A percentile compares a stretch with the other conserved stretches of the same genome.
Conservation (phyloP, 1,140 invertebrate species). For the Heliothis virescens region DNA sequence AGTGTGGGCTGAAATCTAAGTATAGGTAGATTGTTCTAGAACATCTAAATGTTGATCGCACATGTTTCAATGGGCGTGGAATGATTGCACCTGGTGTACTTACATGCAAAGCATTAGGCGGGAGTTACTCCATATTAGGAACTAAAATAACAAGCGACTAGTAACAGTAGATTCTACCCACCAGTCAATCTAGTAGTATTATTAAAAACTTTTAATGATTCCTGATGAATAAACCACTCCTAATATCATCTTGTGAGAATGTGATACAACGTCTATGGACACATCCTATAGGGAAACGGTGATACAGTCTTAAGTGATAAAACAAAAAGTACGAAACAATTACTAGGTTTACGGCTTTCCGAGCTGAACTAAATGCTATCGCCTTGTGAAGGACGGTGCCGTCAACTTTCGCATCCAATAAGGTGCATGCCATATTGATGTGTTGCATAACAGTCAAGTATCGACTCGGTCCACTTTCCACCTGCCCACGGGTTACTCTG, state of each 20-base stretch:
- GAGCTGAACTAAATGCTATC: conserved; percentile 44
- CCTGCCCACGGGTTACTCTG: conserved; percentile 73
- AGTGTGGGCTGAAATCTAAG: conserved; percentile 22
- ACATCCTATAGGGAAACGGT: no score
- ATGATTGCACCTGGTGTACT: conserved; percentile 9
- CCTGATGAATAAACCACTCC: no score
- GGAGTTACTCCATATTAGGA: no score
- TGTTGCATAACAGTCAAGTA: conserved; percentile 69
- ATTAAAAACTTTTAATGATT: no score
- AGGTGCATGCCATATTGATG: conserved; percentile 70
- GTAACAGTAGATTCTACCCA: no score
- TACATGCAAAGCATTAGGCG: neutral
- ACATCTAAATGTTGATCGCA: neutral
- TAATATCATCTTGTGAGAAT: no score
- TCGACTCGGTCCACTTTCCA: conserved; percentile 74
- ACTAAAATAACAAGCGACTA: no score
- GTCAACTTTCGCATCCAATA: conserved; percentile 71
- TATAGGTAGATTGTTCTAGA: conserved; percentile 7
- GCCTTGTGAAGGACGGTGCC: conserved; percentile 57
- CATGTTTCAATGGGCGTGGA: neutral
- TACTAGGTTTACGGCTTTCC: conserved; percentile 30
- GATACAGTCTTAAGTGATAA: no score
- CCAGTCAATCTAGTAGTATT: no score
- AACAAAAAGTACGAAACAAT: neutral
- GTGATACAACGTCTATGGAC: no score